Percentiles rank a stretch among this genome's conserved stretches.
Conservation (phyloP, 2,888 invertebrate species). For the Lasioglossum lativentre region DNA sequence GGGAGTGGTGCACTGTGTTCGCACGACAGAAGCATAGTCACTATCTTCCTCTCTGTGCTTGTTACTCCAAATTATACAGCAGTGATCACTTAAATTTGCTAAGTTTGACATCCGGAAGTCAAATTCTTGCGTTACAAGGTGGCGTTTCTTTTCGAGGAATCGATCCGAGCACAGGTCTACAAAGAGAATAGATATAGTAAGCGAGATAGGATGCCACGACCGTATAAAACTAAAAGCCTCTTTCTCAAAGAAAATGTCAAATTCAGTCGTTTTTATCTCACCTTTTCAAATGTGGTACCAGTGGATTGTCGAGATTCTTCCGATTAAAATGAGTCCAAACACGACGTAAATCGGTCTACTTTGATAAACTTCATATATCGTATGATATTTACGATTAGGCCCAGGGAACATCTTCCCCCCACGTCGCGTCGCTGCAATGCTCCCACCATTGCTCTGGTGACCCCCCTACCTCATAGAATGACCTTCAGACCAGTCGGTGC, state of each 20-base stretch:
- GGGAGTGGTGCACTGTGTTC: slow-evolving; percentile 17
- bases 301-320: background rate
- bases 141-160: background rate
- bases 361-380: too few species aligned
- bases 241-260: too few species aligned
- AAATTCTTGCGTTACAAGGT: background rate
- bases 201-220: too few species aligned
- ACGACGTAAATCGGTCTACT: background rate
- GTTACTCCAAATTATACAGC: slow-evolving; percentile 72
- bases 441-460: too few species aligned
- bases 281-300: background rate
- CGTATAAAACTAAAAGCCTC: too few species aligned
- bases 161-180: background rate
- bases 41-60: slow-evolving; percentile 60
- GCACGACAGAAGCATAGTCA: slow-evolving; percentile 45
- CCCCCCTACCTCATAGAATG: too few species aligned
- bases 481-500: too few species aligned
- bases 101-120: background rate
- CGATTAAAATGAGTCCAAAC: background rate
- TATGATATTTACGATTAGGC: too few species aligned
- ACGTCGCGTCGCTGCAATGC: too few species aligned
- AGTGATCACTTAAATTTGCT: background rate
- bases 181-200: too few species aligned
- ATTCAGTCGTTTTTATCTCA: too few species aligned
- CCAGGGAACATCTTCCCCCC: too few species aligned